Conservation (phyloP, 2,113 vertebrate genomes). For the Castor canadensis region DNA sequence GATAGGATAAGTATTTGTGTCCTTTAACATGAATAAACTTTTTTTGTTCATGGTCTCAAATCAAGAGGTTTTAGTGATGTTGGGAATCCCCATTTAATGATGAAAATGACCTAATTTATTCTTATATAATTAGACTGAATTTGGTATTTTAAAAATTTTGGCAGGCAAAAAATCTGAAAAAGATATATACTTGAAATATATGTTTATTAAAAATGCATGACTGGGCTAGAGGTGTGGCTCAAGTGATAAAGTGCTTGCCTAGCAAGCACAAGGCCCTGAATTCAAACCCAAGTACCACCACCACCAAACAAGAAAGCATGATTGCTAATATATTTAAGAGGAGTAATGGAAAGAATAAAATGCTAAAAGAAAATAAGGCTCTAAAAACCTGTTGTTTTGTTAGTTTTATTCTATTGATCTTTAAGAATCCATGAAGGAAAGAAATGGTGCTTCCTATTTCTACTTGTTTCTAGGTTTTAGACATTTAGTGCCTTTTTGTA, state of each 20-base stretch:
- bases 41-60: not conserved
- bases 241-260: too few relatives aligned
- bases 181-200: slow-evolving; percentile 3
- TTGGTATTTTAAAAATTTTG: slow-evolving; percentile 21
- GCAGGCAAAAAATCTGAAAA: not conserved
- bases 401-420: slow-evolving; percentile 11
- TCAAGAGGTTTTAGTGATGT: not conserved
- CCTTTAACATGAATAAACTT: slow-evolving; percentile 17
- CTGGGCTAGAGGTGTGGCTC: too few relatives aligned
- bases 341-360: not conserved
- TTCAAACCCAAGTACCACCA: too few relatives aligned
- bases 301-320: too few relatives aligned
- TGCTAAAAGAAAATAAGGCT: not conserved
- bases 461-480: not conserved
- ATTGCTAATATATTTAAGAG: not conserved
- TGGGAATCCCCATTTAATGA: not conserved
- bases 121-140: not conserved
- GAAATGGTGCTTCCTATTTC: not conserved
- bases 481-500: not conserved
- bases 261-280: too few relatives aligned
- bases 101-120: not conserved
- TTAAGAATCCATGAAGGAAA: not conserved
- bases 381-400: not conserved
- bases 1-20: not conserved
- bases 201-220: not conserved